Conservation (phyloP, 2,888 invertebrate genomes). For the Dryomyza anilis region DNA sequence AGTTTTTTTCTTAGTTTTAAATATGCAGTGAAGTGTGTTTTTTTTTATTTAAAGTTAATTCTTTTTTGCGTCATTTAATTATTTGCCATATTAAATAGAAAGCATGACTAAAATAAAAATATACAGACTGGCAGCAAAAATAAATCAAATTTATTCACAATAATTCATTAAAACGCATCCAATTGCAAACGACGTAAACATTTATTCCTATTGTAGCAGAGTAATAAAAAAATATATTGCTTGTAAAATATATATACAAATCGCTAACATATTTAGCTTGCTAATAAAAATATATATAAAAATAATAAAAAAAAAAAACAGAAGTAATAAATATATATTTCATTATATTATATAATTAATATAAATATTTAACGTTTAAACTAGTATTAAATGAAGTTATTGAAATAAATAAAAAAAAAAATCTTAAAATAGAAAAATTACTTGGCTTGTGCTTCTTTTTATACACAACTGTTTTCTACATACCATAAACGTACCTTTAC, state of each 20-base stretch:
- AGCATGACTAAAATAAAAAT: not conserved
- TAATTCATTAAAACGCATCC: not conserved
- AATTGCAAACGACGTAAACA: not conserved
- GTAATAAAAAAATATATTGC: constrained; percentile 33
- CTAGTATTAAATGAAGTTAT: constrained; percentile 11
- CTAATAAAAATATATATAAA: not conserved
- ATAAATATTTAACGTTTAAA: not conserved
- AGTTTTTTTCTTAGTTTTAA: too few relatives aligned
- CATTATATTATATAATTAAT: not conserved
- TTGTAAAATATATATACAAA: constrained; percentile 22
- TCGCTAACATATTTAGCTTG: not conserved
- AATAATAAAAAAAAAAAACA: not conserved
- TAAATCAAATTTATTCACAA: not conserved
- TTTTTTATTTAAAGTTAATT: too few relatives aligned
- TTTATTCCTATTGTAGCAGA: not conserved
- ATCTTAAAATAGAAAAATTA: not conserved
- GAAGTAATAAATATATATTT: too few relatives aligned
- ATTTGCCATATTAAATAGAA: too few relatives aligned
- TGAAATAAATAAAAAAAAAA: constrained; percentile 25
- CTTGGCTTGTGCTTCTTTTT: not conserved
- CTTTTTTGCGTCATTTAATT: too few relatives aligned
- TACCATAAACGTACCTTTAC: too few relatives aligned
- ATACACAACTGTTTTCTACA: too few relatives aligned
- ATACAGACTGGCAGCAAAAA: not conserved
- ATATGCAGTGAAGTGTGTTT: too few relatives aligned